A percentile compares a stretch with the other conserved stretches of the same genome.
phyloP scores from a whole-genome alignment of 2,113 vertebrate species.

The Equus quagga region DNA sequence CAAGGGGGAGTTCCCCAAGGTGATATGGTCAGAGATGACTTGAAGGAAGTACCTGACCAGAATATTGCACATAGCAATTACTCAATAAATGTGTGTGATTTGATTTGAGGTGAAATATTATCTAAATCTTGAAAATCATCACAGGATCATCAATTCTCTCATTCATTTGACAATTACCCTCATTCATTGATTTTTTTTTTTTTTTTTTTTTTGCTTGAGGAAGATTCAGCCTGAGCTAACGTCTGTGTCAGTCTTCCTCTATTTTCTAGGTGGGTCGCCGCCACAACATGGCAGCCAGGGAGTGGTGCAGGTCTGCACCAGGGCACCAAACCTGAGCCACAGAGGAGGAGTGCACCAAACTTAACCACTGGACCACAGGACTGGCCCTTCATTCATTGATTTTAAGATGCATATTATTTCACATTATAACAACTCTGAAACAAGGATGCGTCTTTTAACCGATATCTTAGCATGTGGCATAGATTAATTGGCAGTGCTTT shows the following conservation, averaged over 20 bases:
- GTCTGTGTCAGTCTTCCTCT: too few species aligned
- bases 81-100: background rate
- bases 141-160: background rate
- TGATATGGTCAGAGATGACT: background rate
- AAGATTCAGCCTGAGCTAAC: too few species aligned
- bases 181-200: background rate
- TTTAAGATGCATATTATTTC: background rate
- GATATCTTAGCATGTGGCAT: background rate
- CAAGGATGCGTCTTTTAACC: background rate
- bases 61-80: background rate
- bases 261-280: too few species aligned
- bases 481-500: background rate
- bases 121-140: conserved; percentile 6
- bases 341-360: too few species aligned
- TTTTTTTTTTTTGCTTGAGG: too few species aligned
- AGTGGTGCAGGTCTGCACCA: too few species aligned
- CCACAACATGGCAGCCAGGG: too few species aligned
- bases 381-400: background rate
- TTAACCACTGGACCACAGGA: too few species aligned
- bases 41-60: background rate
- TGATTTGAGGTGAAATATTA: conserved; percentile 4
- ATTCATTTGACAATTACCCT: background rate
- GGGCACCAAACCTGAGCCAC: too few species aligned
- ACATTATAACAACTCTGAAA: conserved; percentile 48
- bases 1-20: background rate